phyloP scores from a whole-genome alignment of 2,797 vertebrate genomes.

The Cossypha dichroa region DNA sequence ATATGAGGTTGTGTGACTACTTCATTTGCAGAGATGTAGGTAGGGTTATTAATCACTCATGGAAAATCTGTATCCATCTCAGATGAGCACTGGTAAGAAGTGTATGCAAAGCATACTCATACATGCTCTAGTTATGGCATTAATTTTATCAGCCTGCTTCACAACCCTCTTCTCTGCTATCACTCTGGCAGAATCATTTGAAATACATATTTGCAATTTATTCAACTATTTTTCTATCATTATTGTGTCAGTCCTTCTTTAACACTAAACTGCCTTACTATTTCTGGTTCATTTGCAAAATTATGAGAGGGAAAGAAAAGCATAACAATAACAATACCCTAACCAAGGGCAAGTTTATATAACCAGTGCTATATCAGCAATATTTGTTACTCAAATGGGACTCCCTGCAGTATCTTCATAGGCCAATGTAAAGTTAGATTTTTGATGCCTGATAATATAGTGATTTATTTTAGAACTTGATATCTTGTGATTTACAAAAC shows the following conservation, averaged over 20 bases:
- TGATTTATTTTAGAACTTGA: constrained; percentile 44
- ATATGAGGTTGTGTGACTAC: background rate
- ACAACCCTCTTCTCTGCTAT: background rate
- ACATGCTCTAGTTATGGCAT: rapidly evolving
- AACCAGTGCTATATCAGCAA: constrained; percentile 12
- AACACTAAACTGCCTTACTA: background rate
- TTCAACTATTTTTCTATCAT: background rate
- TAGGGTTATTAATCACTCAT: background rate
- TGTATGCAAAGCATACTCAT: background rate
- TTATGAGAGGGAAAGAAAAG: background rate
- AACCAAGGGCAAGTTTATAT: constrained; percentile 28
- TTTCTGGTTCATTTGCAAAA: background rate
- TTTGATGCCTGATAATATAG: constrained; percentile 9
- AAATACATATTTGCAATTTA: background rate
- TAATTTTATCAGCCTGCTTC: background rate
- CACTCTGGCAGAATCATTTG: background rate
- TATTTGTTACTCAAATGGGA: background rate
- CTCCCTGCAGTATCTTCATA: background rate
- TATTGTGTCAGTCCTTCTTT: background rate
- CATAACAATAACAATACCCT: constrained; percentile 53
- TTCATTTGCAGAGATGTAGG: background rate
- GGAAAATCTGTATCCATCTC: background rate
- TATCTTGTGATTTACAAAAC: constrained; percentile 31
- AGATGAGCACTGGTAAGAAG: background rate
- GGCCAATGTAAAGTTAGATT: constrained; percentile 5